phyloP scores from a whole-genome alignment of 2,888 invertebrate genomes.

The Archips crataeganus region DNA sequence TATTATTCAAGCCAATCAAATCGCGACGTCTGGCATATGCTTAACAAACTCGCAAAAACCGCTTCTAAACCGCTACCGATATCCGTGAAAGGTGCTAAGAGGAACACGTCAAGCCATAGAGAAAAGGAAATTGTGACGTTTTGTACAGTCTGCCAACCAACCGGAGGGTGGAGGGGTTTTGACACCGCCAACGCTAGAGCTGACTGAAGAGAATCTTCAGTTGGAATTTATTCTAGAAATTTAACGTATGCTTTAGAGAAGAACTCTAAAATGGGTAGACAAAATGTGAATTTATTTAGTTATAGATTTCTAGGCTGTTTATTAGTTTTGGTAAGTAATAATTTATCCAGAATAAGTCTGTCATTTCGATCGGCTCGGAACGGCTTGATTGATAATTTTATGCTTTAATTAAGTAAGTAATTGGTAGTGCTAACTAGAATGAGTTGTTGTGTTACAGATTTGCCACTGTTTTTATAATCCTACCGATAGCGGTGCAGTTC shows the following conservation, averaged over 20 bases:
- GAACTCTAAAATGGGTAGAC: conserved; percentile 59
- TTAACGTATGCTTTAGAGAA: conserved; percentile 13
- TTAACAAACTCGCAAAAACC: not conserved
- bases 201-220: conserved; percentile 14
- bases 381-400: conserved; percentile 70
- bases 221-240: conserved; percentile 34
- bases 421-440: conserved; percentile 58
- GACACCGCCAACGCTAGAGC: conserved; percentile 37
- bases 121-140: conserved; percentile 35
- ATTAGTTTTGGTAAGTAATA: conserved; percentile 70
- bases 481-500: conserved; percentile 92
- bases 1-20: not conserved
- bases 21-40: too few species aligned
- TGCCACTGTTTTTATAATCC: conserved; percentile 89
- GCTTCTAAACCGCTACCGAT: not conserved
- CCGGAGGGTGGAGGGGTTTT: conserved; percentile 37
- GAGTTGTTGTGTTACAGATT: conserved; percentile 77
- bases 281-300: conserved; percentile 58
- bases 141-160: conserved; percentile 41
- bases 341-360: conserved; percentile 32
- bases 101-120: conserved; percentile 18
- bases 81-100: not conserved
- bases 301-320: conserved; percentile 64
- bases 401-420: conserved; percentile 71
- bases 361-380: conserved; percentile 35